Evolutionary conservation across 2,113 vertebrate genomes (phyloP).

Genomic region (Strix uralensis): DNA sequence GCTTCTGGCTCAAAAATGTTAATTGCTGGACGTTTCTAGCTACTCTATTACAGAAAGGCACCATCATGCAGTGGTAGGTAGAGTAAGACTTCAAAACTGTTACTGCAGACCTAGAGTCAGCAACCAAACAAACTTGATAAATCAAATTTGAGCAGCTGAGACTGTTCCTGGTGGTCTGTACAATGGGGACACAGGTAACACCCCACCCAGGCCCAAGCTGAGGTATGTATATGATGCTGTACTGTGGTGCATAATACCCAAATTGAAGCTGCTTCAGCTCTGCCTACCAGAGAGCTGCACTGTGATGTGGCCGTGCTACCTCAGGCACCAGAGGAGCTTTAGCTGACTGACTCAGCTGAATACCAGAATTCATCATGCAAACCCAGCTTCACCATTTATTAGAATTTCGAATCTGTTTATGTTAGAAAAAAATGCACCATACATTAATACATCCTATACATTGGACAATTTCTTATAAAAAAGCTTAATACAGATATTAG

Average conservation of each 20-base stretch:
- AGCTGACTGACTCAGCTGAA: background rate
- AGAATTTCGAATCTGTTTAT: background rate
- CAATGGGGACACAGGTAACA: background rate
- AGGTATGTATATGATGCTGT: background rate
- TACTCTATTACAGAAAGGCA: background rate
- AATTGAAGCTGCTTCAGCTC: background rate
- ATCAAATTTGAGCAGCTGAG: background rate
- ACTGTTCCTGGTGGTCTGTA: background rate
- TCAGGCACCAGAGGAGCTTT: background rate
- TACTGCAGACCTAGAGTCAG: background rate
- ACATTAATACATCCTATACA: accelerated
- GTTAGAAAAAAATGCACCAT: background rate
- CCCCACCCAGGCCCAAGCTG: background rate
- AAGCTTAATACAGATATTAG: too few species aligned
- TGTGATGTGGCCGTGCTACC: background rate
- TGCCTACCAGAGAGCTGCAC: background rate
- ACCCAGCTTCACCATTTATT: background rate
- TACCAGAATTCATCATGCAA: background rate
- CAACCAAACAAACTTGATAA: background rate
- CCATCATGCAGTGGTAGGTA: background rate
- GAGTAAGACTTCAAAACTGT: background rate
- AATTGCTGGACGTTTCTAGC: background rate
- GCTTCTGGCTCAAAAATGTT: background rate
- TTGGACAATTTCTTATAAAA: background rate
- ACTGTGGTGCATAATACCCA: background rate